Conservation (phyloP, 2,888 invertebrate species). For the Sesamia inferens region DNA sequence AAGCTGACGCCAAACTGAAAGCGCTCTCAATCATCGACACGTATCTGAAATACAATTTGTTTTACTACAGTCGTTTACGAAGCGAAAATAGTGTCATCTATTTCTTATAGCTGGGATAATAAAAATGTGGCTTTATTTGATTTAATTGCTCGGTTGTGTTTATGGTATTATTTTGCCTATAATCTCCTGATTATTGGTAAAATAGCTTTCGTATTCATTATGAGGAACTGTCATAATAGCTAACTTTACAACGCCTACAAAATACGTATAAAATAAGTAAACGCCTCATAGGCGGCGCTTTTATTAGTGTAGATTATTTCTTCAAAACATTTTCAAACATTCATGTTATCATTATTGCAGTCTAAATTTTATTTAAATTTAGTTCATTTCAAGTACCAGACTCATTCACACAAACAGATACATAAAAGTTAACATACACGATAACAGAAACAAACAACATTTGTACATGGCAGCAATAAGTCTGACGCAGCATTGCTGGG, state of each 20-base stretch:
- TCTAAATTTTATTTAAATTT: not conserved
- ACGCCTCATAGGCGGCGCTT: not conserved
- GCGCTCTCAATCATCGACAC: constrained; percentile 87
- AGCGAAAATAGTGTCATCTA: constrained; percentile 53
- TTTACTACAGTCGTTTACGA: constrained; percentile 56
- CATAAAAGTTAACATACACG: too few relatives aligned
- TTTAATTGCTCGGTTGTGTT: not conserved
- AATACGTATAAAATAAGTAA: not conserved
- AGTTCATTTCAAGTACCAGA: too few relatives aligned
- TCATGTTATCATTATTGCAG: not conserved
- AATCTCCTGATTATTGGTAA: not conserved
- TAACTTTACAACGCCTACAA: not conserved
- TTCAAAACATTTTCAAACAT: not conserved
- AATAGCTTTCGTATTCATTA: not conserved
- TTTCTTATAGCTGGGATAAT: constrained; percentile 47
- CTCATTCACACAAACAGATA: too few relatives aligned
- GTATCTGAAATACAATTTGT: constrained; percentile 79
- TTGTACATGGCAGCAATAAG: too few relatives aligned
- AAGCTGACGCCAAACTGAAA: constrained; percentile 86
- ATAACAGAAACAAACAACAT: too few relatives aligned
- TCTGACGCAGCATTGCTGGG: too few relatives aligned
- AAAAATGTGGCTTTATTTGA: constrained; percentile 19
- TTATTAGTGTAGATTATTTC: not conserved
- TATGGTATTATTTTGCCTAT: not conserved
- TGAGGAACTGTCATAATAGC: not conserved